Evolutionary conservation across 2,113 vertebrate genomes (phyloP), one percentile per base, ranked within the genome.

Genomic region (Barnardius zonarius): DNA sequence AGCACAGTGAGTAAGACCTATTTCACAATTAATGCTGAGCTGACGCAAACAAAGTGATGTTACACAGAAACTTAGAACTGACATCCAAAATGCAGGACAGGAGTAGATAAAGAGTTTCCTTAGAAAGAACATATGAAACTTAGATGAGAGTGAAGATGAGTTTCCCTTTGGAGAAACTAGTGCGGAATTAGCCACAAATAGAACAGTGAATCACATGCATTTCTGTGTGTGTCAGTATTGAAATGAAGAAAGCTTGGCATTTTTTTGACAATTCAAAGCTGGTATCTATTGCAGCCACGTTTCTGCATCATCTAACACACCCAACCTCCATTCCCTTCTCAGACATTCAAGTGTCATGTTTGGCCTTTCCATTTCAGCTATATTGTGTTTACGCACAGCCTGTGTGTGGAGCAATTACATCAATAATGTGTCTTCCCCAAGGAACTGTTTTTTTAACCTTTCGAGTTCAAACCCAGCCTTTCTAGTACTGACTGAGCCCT

Each of bases 1-100:
- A 88, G 93, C 86, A 95, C 49, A 59, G 49, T 87, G 93, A 97
- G 73, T 80, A 96, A 96, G 33, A 44, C 18, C 1, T 10, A 54
- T 96, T 92, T 90, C 88, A 93, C 82, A 92, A 90, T 69, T 83
- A 75, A 75, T 13, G 72, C 75, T 0, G 0, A 83, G 81, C 75
- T 95, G 92, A 97, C 5, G 62, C 82, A 94, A 90, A 90, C 67
- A 63, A 73, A 81, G 75, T 55, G 89, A 84, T 18, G 70, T 80
- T 94, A 92, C 18, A 82, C 64, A 91, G 88, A 95, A 90, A 90
- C 83, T 88, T 57, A 89, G 82, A 84, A 57, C 68, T 43, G 68
- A 52, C 82, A 61, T 59, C 86, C 90, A 93, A 92, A 92, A 88
- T 95, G 91, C 92, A 68, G 62, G 23, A 16, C 6, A 79, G 52